phyloP scores from a whole-genome alignment of 2,888 invertebrate species.

The Rhogogaster chlorosoma region DNA sequence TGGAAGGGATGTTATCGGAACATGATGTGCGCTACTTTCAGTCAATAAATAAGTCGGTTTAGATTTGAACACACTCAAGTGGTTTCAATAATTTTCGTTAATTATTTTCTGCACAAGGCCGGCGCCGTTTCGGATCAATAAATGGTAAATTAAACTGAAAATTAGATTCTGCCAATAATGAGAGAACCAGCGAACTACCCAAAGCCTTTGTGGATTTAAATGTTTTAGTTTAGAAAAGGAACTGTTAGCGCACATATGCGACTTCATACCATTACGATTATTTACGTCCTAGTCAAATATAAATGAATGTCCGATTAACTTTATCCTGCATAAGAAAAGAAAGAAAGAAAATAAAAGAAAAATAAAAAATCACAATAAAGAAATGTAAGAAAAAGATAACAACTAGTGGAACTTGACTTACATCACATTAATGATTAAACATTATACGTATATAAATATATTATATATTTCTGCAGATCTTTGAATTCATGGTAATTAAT shows the following conservation, averaged over 20 bases:
- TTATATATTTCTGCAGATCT: constrained; percentile 27
- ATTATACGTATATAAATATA: constrained; percentile 39
- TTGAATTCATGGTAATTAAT: constrained; percentile 23
- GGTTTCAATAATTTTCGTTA: constrained; percentile 9
- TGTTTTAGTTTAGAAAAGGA: neutral
- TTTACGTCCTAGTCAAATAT: constrained; percentile 51
- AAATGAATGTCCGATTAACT: constrained; percentile 39
- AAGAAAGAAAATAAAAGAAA: neutral
- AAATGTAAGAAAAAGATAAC: neutral
- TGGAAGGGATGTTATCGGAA: constrained; percentile 27
- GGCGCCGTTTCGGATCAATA: neutral
- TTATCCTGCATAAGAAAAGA: constrained; percentile 38
- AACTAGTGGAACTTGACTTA: constrained; percentile 39
- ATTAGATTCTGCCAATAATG: neutral
- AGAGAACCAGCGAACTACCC: neutral
- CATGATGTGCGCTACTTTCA: constrained; percentile 41
- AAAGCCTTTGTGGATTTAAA: neutral
- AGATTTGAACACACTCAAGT: constrained; percentile 23
- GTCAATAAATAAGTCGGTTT: constrained; percentile 18
- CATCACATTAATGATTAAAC: constrained; percentile 24
- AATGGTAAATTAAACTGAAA: constrained; percentile 21
- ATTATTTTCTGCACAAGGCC: neutral
- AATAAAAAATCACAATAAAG: too few relatives aligned
- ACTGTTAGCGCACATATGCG: constrained; percentile 52
- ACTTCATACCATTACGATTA: constrained; percentile 45